Evolutionary conservation across 2,113 vertebrate species (phyloP).

Genomic region (Osmerus mordax): DNA sequence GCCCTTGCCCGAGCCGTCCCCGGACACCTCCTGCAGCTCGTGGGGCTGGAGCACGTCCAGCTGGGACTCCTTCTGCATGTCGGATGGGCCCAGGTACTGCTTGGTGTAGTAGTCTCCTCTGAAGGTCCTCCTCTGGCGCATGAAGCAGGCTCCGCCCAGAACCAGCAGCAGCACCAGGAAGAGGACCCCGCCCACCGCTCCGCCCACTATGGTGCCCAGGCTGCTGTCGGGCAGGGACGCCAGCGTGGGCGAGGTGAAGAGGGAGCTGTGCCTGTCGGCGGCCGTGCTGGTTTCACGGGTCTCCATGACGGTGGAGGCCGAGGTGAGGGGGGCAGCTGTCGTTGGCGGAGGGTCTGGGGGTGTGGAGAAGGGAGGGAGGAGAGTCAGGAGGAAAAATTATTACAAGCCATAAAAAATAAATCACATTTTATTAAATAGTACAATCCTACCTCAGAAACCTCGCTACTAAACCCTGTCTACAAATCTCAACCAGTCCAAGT

Average conservation of each 20-base stretch:
- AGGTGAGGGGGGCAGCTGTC: slow-evolving; percentile 81
- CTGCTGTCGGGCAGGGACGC: slow-evolving; percentile 79
- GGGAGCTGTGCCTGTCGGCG: slow-evolving; percentile 65
- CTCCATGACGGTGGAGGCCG: slow-evolving; percentile 72
- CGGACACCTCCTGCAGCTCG: slow-evolving; percentile 88
- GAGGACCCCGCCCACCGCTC: slow-evolving; percentile 86
- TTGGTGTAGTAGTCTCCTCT: slow-evolving; percentile 98
- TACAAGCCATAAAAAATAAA: too few species aligned
- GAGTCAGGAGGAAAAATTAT: slow-evolving; percentile 68
- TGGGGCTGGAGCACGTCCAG: slow-evolving; percentile 93
- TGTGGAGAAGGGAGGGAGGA: slow-evolving; percentile 77
- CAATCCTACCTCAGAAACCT: neutral
- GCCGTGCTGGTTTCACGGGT: slow-evolving; percentile 76
- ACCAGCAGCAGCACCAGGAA: slow-evolving; percentile 84
- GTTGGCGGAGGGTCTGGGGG: slow-evolving; percentile 95
- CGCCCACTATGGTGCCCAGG: slow-evolving; percentile 86
- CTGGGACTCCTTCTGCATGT: slow-evolving; percentile 97
- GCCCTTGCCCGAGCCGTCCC: slow-evolving; percentile 84
- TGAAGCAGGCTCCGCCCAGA: slow-evolving; percentile 79
- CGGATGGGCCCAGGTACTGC: slow-evolving; percentile 93
- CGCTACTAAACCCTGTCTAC: too few species aligned
- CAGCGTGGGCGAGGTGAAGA: slow-evolving; percentile 82
- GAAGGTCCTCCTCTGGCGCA: slow-evolving; percentile 90
- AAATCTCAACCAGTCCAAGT: too few species aligned
- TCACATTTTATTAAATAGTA: too few species aligned